Percentiles rank a stretch among this genome's conserved stretches.
Conservation (phyloP, 2,113 vertebrate species). For the Alosa alosa region DNA sequence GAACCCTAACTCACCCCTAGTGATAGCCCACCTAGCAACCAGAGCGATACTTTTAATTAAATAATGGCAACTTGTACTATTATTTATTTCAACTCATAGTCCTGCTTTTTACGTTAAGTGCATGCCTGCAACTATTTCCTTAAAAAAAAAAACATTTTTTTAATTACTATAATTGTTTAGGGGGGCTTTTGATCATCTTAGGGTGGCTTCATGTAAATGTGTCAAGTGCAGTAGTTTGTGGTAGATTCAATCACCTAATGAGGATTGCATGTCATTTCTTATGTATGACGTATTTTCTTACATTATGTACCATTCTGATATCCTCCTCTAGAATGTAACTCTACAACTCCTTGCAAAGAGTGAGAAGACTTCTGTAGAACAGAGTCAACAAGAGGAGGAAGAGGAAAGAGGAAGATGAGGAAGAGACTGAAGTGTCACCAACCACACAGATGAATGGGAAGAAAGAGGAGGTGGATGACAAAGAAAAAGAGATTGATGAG, state of each 20-base stretch:
- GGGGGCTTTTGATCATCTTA: no score
- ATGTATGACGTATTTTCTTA: neutral
- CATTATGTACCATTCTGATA: neutral
- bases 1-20: no score
- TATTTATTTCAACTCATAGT: no score
- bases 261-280: neutral
- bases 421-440: neutral
- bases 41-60: no score
- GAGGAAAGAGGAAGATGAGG: constrained; percentile 52
- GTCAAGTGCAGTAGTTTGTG: neutral
- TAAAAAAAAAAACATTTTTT: no score
- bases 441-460: constrained; percentile 44
- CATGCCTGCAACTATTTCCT: no score
- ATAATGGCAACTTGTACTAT: no score
- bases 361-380: constrained; percentile 42
- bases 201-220: neutral
- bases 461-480: constrained; percentile 39
- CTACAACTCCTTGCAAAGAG: constrained; percentile 77
- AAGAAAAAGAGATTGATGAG: constrained; percentile 30
- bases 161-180: no score
- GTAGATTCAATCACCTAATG: neutral
- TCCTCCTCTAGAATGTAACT: constrained; percentile 78
- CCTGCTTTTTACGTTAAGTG: no score
- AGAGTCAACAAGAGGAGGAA: constrained; percentile 46
- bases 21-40: no score